Base-by-base conservation (phyloP, 2,888 invertebrate species). In the Hermaeophaga mercurialis region DNA sequence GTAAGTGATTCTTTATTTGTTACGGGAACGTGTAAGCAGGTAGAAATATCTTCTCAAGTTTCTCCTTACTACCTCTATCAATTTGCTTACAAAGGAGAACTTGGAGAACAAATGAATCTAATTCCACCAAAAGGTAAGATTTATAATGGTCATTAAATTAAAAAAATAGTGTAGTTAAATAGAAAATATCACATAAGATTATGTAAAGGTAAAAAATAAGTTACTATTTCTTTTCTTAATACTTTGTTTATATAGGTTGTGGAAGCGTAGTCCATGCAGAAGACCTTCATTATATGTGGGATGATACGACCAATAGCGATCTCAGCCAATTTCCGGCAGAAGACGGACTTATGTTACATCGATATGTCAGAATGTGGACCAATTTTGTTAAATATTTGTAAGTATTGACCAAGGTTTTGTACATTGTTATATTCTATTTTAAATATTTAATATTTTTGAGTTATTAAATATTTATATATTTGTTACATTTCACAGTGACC, bases 371-470 rank as follows among this genome's bases (percentile, higher is more conserved):
- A 41, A 26, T 61, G 26, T 61, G 61, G 61, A 58, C 58, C 0
- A 61, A 61, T 48, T 61, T 61, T 19, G 58, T 50, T n/a, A 61
- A 61, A 54, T 56, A 56, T 43, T 45, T 31, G 61, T 61, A 49
- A 56, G 58, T n/a, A n/a, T n/a, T n/a, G n/a, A n/a, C n/a, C n/a
- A n/a, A n/a, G n/a, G n/a, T n/a, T n/a, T n/a, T n/a, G n/a, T n/a
- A n/a, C n/a, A n/a, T n/a, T n/a, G n/a, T n/a, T n/a, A n/a, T n/a
- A n/a, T n/a, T n/a, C n/a, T n/a, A n/a, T n/a, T n/a, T n/a, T n/a
- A n/a, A n/a, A n/a, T n/a, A n/a, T n/a, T n/a, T n/a, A n/a, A n/a
- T n/a, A n/a, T n/a, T n/a, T n/a, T n/a, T n/a, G n/a, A n/a, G n/a
- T n/a, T n/a, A n/a, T n/a, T n/a, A n/a, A n/a, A n/a, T n/a, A n/a